Evolutionary conservation across 1,140 invertebrate genomes (phyloP).

Genomic region (Papilio dardanus): DNA sequence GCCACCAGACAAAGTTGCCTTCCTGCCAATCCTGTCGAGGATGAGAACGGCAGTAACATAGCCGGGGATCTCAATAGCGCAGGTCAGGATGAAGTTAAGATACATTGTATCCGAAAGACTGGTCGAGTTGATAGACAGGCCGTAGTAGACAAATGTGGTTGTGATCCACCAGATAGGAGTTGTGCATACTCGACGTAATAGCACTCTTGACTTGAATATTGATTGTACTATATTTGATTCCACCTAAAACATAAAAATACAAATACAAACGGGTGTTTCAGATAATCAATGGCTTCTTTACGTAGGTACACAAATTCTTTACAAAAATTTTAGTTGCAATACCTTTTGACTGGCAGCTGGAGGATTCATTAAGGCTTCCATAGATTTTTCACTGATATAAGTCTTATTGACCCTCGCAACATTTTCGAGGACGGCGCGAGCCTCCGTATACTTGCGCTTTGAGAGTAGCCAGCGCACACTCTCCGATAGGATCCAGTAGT

Average conservation of each 20-base stretch:
- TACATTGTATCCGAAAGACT: slow-evolving; percentile 88
- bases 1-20: slow-evolving; percentile 80
- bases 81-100: slow-evolving; percentile 86
- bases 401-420: slow-evolving; percentile 86
- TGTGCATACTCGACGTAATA: slow-evolving; percentile 84
- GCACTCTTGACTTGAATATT: slow-evolving; percentile 81
- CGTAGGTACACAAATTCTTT: not conserved
- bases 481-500: slow-evolving; percentile 85
- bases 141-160: slow-evolving; percentile 90
- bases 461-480: slow-evolving; percentile 90
- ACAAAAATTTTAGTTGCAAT: too few species aligned
- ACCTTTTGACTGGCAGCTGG: slow-evolving; percentile 41
- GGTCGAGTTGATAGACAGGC: slow-evolving; percentile 89
- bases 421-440: slow-evolving; percentile 83
- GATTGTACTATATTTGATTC: slow-evolving; percentile 66
- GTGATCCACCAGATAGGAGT: slow-evolving; percentile 88
- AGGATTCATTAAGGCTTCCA: slow-evolving; percentile 66
- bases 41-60: slow-evolving; percentile 84
- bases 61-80: slow-evolving; percentile 87
- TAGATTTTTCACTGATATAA: slow-evolving; percentile 78
- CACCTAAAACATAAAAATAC: slow-evolving; percentile 42
- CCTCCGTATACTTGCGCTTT: slow-evolving; percentile 85
- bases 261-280: too few species aligned
- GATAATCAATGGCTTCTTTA: not conserved
- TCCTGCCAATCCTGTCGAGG: slow-evolving; percentile 85